phyloP scores from a whole-genome alignment of 2,888 invertebrate genomes.

The Odiellus spinosus region DNA sequence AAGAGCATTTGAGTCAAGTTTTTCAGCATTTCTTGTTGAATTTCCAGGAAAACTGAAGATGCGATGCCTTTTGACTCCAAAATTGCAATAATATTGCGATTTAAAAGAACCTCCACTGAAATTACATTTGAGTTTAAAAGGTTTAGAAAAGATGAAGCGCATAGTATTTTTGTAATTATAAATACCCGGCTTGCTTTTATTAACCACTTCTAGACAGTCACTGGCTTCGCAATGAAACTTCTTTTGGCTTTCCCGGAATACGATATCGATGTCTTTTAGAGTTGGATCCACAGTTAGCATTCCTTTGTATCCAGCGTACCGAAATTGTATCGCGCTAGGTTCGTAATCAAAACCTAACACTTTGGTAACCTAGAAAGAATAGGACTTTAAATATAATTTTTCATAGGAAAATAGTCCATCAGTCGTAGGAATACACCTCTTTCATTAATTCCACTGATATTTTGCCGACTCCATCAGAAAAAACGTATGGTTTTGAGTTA shows the following conservation, averaged over 20 bases:
- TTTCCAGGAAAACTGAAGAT: slow-evolving; percentile 12
- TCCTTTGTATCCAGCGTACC: slow-evolving; percentile 21
- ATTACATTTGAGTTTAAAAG: too few relatives aligned
- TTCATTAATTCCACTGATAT: slow-evolving; percentile 14
- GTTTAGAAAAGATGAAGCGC: too few relatives aligned
- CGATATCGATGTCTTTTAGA: too few relatives aligned
- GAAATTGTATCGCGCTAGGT: slow-evolving; percentile 19
- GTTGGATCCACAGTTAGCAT: slow-evolving; percentile 17
- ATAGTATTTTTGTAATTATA: too few relatives aligned
- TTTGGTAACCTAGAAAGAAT: not conserved
- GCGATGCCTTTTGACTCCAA: slow-evolving; percentile 20
- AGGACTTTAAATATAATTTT: too few relatives aligned
- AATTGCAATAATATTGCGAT: slow-evolving; percentile 20
- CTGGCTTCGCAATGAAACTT: too few relatives aligned
- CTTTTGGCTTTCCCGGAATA: too few relatives aligned
- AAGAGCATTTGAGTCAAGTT: slow-evolving; percentile 11
- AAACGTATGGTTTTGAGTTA: slow-evolving; percentile 10
- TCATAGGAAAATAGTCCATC: too few relatives aligned
- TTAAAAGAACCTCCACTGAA: slow-evolving; percentile 16
- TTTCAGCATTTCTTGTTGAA: slow-evolving; percentile 10
- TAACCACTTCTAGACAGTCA: too few relatives aligned
- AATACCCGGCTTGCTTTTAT: too few relatives aligned
- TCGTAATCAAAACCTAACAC: slow-evolving; percentile 1
- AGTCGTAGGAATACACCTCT: slow-evolving; percentile 8
- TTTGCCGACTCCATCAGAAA: slow-evolving; percentile 20